Percentiles rank a stretch among this genome's conserved stretches.
These are phyloP conservation scores for Gandaritis pyraliata DNA, from an alignment of 2,888 invertebrate species.

Conservation along the genomic window DNA sequence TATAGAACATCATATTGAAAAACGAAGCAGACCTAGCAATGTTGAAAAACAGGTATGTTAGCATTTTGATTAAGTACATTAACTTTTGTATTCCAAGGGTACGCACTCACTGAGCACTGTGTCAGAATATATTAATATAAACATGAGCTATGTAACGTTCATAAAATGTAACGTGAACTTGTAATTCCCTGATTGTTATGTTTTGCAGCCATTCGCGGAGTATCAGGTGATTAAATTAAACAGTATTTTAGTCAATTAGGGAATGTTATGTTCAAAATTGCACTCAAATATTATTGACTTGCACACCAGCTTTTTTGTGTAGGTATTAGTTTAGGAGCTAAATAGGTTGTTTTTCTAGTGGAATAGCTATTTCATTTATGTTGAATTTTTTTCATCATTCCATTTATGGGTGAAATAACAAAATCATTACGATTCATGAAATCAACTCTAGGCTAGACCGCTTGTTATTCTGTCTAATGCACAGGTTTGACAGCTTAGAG, in stretches of 20 bases:
- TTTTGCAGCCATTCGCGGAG: slow-evolving; percentile 78
- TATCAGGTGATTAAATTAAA: slow-evolving; percentile 75
- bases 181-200: slow-evolving; percentile 27
- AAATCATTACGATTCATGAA: no score
- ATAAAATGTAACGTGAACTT: no score
- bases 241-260: slow-evolving; percentile 11
- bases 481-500: no score
- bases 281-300: not conserved
- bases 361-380: no score
- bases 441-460: no score
- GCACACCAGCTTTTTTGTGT: slow-evolving; percentile 10
- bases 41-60: slow-evolving; percentile 93
- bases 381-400: not conserved
- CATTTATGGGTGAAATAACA: no score
- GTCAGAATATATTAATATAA: no score
- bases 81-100: no score
- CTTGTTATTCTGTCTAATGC: no score
- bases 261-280: slow-evolving; percentile 14
- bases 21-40: slow-evolving; percentile 76
- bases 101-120: no score
- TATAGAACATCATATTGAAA: slow-evolving; percentile 61
- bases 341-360: not conserved
- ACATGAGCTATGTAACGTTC: no score
- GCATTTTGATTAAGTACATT: not conserved
- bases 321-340: not conserved